Conservation (phyloP, 2,888 invertebrate genomes). For the Papilio demoleus region DNA sequence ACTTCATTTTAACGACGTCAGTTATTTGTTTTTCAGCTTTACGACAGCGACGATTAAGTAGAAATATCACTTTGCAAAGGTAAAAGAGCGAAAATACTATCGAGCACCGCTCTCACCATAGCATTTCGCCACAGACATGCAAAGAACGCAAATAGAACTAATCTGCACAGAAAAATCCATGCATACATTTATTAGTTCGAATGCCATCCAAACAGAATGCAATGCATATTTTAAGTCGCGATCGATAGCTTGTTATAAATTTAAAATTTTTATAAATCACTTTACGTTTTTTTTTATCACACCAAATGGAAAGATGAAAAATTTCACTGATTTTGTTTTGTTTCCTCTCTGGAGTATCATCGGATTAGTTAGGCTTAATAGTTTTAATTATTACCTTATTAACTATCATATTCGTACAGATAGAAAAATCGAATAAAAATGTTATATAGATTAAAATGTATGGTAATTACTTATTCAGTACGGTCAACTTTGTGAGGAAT, state of each 20-base stretch:
- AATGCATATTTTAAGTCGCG: slow-evolving; percentile 34
- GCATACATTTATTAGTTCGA: slow-evolving; percentile 35
- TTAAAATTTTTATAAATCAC: slow-evolving; percentile 17
- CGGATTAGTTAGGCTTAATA: no score
- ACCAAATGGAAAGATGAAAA: no score
- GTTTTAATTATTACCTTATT: no score
- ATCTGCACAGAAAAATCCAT: slow-evolving; percentile 36
- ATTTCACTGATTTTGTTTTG: no score
- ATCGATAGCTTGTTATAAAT: slow-evolving; percentile 18
- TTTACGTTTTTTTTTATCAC: neutral
- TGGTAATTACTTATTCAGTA: neutral
- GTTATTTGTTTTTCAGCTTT: no score
- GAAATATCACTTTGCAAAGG: no score
- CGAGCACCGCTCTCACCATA: neutral
- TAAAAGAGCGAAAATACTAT: no score
- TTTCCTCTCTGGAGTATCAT: no score
- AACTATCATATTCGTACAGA: no score
- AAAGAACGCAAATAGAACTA: slow-evolving; percentile 30
- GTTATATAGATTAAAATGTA: neutral
- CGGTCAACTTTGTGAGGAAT: slow-evolving; percentile 8
- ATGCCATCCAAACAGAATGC: slow-evolving; percentile 29
- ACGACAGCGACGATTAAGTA: no score
- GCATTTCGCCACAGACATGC: slow-evolving; percentile 1
- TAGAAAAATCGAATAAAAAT: no score
- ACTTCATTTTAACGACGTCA: no score